phyloP scores from a whole-genome alignment of 2,888 invertebrate genomes.

The Urechis unicinctus region DNA sequence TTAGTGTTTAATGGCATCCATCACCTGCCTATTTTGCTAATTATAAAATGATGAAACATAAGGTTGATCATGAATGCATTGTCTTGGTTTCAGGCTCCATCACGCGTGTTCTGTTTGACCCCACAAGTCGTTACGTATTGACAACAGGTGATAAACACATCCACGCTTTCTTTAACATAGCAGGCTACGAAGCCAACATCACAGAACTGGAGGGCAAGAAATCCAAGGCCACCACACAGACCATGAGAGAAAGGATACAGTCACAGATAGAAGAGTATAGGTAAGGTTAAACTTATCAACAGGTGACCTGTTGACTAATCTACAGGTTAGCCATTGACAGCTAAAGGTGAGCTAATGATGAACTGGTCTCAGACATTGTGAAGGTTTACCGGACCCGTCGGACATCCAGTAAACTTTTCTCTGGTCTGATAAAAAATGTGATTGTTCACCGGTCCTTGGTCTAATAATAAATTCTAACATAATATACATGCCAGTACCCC shows the following conservation, averaged over 20 bases:
- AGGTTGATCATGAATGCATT: background rate
- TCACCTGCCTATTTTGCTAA: too few relatives aligned
- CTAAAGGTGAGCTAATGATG: too few relatives aligned
- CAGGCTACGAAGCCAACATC: slow-evolving; percentile 53
- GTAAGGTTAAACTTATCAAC: slow-evolving; percentile 8
- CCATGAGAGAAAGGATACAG: slow-evolving; percentile 71
- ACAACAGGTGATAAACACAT: slow-evolving; percentile 71
- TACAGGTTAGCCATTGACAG: too few relatives aligned
- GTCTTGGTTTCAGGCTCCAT: slow-evolving; percentile 60
- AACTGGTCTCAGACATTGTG: too few relatives aligned
- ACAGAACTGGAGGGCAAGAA: slow-evolving; percentile 43
- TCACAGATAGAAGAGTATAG: slow-evolving; percentile 56
- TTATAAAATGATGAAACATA: background rate
- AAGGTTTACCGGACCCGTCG: too few relatives aligned
- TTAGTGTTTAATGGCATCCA: too few relatives aligned
- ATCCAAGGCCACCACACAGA: slow-evolving; percentile 54
- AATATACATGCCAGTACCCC: too few relatives aligned
- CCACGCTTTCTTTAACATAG: slow-evolving; percentile 70
- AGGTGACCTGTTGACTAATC: too few relatives aligned
- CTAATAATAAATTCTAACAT: too few relatives aligned
- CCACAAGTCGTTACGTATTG: slow-evolving; percentile 67
- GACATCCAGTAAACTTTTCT: too few relatives aligned
- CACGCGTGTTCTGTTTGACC: slow-evolving; percentile 67
- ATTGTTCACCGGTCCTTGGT: too few relatives aligned
- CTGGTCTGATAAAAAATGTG: too few relatives aligned